phyloP scores from a whole-genome alignment of 2,888 invertebrate species.

The Agrotis clavis region DNA sequence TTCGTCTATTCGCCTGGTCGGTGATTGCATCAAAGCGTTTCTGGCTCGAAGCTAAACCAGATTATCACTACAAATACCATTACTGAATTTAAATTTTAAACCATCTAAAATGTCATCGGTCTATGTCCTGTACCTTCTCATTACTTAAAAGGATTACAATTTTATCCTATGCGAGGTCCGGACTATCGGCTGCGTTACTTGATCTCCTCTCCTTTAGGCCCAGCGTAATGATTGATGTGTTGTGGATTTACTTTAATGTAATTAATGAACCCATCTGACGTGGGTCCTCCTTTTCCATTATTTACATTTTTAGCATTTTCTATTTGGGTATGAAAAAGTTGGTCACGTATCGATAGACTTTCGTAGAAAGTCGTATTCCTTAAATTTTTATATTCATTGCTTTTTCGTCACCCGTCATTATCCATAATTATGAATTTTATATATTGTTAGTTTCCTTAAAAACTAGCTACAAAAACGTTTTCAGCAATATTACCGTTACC shows the following conservation, averaged over 20 bases:
- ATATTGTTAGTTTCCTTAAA: background rate
- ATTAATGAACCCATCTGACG: constrained; percentile 70
- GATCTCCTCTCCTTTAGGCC: constrained; percentile 74
- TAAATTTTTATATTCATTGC: background rate
- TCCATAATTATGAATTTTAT: background rate
- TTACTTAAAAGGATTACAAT: constrained; percentile 91
- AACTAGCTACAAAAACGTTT: constrained; percentile 16
- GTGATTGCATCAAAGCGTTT: too few relatives aligned
- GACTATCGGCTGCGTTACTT: constrained; percentile 78
- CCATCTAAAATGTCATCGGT: constrained; percentile 67
- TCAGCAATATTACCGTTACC: constrained; percentile 13
- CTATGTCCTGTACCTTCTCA: constrained; percentile 81
- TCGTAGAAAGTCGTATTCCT: too few relatives aligned
- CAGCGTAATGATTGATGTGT: constrained; percentile 83
- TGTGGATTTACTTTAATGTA: constrained; percentile 74
- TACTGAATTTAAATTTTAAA: background rate
- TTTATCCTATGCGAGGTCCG: constrained; percentile 81
- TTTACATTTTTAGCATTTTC: constrained; percentile 43
- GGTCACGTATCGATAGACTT: background rate
- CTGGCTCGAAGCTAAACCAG: too few relatives aligned
- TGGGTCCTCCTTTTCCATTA: constrained; percentile 46
- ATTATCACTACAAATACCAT: background rate
- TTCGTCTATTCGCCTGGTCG: too few relatives aligned
- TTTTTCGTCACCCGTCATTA: background rate
- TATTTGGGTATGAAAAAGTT: constrained; percentile 8